Conservation (phyloP, 2,113 vertebrate species). For the Isichthys henryi region DNA sequence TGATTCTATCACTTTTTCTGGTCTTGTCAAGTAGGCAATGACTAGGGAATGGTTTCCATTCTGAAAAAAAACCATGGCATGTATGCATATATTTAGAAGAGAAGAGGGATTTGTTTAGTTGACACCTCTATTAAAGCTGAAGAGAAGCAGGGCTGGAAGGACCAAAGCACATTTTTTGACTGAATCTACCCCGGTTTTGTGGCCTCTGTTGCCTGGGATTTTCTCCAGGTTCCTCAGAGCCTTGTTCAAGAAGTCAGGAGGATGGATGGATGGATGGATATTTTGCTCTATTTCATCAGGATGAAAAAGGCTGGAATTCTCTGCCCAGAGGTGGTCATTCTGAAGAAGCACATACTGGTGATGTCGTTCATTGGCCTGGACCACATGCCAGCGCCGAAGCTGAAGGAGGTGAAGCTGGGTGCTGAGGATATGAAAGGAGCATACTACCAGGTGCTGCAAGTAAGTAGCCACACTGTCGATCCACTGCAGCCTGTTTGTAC, state of each 20-base stretch:
- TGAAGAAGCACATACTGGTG: slow-evolving; percentile 93
- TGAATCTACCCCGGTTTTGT: neutral
- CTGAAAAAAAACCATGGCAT: neutral
- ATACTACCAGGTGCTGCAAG: slow-evolving; percentile 74
- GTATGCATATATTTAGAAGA: neutral
- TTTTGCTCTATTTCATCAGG: slow-evolving; percentile 53
- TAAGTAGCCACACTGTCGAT: slow-evolving; percentile 46
- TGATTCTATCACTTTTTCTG: neutral
- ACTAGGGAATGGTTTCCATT: neutral
- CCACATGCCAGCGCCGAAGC: slow-evolving; percentile 86
- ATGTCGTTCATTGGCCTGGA: slow-evolving; percentile 96
- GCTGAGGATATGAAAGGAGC: slow-evolving; percentile 81
- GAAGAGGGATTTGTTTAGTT: neutral
- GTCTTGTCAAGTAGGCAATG: neutral
- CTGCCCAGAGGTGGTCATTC: slow-evolving; percentile 81
- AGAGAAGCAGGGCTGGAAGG: neutral
- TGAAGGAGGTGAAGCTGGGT: slow-evolving; percentile 77
- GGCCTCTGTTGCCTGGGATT: neutral
- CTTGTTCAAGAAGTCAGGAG: neutral
- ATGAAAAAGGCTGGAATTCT: slow-evolving; percentile 85
- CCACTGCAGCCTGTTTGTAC: neutral
- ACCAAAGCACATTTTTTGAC: neutral
- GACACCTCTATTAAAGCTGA: neutral
- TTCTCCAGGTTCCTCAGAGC: neutral
- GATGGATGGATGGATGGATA: neutral